Evolutionary conservation across 2,888 invertebrate species (phyloP), one percentile per base, ranked within the genome.

Genomic region (Calameuta pallipes): DNA sequence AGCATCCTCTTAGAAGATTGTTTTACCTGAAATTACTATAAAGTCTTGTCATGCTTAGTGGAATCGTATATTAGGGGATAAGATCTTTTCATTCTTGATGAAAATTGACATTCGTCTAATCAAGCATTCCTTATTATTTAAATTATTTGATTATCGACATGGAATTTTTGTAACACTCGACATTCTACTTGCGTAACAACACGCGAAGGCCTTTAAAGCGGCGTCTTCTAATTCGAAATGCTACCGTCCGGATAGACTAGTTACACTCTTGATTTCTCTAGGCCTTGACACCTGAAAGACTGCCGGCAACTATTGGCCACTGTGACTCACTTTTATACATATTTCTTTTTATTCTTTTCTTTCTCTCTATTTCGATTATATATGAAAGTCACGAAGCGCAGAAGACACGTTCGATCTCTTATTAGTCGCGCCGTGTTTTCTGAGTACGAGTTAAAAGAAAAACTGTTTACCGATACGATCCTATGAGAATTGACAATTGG

Each of bases 181-280:
- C 85, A 83, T 85, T 84, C 84, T 85, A 85, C 85, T 85, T 86
- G 82, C 86, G 86, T 84, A 85, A 85, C 81, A 78, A 86, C 79
- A 83, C 85, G 82, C 79, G 80, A 81, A 86, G 86, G 86, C 82
- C 86, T 86, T 85, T 84, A 84, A 82, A 77, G 83, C 80, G 78
- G 80, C 76, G 76, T 69, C 82, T 81, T 81, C 80, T 80, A 36
- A 71, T 76, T 76, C 73, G 37, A 41, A 41, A 30, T 77, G 78
- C 76, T 78, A 15, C 78, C 30, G 73, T 76, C 76, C 75, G 75
- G 73, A 80, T 80, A 78, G 79, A 81, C 71, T 31, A 31, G 71
- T 80, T 79, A 78, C 79, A 79, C 37, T 81, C 75, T 79, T 70
- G 76, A 78, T 83, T 82, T 83, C 79, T 77, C 80, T 74, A 80